Evolutionary conservation across 2,888 invertebrate species (phyloP).

Genomic region (Linhomoeus sp.): DNA sequence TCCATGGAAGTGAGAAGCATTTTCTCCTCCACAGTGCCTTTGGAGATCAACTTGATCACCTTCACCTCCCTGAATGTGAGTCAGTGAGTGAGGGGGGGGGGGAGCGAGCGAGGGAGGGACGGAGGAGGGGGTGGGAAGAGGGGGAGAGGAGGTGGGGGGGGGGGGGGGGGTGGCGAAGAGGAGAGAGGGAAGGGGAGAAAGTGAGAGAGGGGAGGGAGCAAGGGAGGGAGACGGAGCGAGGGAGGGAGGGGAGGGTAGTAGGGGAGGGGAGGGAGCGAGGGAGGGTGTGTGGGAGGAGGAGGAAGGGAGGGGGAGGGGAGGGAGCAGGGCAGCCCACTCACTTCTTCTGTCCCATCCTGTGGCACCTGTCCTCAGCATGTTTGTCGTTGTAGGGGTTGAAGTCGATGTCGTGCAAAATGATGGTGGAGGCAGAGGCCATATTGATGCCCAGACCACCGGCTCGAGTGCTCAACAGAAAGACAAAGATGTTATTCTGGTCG

Average conservation of each 20-base stretch:
- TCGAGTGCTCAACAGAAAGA: conserved; percentile 71
- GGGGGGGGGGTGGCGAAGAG: neutral
- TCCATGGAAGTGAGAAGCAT: conserved; percentile 70
- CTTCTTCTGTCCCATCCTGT: conserved; percentile 43
- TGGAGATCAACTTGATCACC: conserved; percentile 59
- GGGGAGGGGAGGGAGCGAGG: neutral
- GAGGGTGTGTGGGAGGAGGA: neutral
- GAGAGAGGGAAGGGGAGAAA: no score
- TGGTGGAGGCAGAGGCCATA: conserved; percentile 77
- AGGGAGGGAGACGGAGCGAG: neutral
- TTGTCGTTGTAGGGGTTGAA: conserved; percentile 97
- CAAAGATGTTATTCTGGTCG: conserved; percentile 46
- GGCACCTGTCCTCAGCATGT: conserved; percentile 70
- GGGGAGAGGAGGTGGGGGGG: neutral
- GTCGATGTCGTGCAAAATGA: conserved; percentile 88
- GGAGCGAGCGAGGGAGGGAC: neutral
- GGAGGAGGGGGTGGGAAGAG: neutral
- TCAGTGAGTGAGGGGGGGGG: neutral
- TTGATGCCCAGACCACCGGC: conserved; percentile 93
- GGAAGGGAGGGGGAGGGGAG: neutral
- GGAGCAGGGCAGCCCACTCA: conserved; percentile 11
- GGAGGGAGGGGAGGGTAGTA: neutral
- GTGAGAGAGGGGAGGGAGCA: no score
- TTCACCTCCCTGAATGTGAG: conserved; percentile 47
- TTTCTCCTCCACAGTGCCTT: conserved; percentile 73